Percentiles rank a stretch among this genome's conserved stretches.
These are phyloP conservation scores for Ahaetulla prasina DNA, from an alignment of 2,113 vertebrate genomes.

Conservation along the genomic window DNA sequence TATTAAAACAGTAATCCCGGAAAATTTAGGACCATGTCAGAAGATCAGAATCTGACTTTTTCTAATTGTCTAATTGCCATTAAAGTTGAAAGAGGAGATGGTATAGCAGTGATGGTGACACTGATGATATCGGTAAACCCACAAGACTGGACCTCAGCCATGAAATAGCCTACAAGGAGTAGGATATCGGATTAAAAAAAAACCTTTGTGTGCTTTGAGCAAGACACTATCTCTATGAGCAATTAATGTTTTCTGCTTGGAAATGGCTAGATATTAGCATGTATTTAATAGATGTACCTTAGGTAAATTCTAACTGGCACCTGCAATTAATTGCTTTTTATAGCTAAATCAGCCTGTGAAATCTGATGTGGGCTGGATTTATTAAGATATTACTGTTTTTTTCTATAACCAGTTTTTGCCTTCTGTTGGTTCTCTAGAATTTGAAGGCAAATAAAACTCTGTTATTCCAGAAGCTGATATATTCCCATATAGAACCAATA, in stretches of 20 bases:
- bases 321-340: not conserved
- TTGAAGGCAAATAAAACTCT: not conserved
- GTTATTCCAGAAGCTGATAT: not conserved
- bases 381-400: not conserved
- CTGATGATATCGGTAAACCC: not conserved
- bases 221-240: not conserved
- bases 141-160: not conserved
- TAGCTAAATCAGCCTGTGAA: not conserved
- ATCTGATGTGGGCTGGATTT: not conserved
- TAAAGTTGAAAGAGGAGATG: not conserved
- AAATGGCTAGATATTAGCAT: not conserved
- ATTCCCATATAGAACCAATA: not conserved
- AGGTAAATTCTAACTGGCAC: not conserved
- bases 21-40: not conserved
- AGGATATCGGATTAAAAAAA: not conserved
- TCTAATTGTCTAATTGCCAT: not conserved
- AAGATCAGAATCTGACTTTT: not conserved
- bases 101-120: not conserved
- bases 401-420: not conserved
- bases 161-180: not conserved
- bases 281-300: not conserved
- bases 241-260: not conserved
- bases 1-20: not conserved
- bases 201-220: not conserved
- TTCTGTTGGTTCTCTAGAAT: not conserved